Percentiles rank a stretch among this genome's conserved stretches.
Conservation (phyloP, 2,888 invertebrate genomes). For the Parasteatoda lunata region DNA sequence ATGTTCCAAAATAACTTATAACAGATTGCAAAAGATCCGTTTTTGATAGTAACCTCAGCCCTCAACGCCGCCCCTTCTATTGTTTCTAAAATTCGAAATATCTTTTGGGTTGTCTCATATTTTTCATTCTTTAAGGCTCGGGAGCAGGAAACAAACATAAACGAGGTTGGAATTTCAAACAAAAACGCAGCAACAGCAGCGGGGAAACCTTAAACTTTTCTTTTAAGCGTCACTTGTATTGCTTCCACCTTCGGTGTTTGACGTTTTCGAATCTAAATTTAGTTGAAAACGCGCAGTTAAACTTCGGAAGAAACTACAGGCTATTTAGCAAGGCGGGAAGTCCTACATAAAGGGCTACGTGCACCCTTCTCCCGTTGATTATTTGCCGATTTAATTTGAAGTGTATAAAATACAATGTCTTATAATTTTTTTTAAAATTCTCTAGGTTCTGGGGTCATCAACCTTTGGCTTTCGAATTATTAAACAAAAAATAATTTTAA, state of each 20-base stretch:
- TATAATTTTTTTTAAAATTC: too few relatives aligned
- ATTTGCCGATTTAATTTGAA: neutral
- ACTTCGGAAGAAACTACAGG: neutral
- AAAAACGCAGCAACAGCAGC: neutral
- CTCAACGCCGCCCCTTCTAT: neutral
- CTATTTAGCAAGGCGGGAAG: neutral
- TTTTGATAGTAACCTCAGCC: neutral
- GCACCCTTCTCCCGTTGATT: neutral
- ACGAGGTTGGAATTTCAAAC: neutral
- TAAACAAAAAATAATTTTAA: too few relatives aligned
- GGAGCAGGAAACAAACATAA: conserved; percentile 1
- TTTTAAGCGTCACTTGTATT: neutral
- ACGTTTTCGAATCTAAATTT: conserved; percentile 3
- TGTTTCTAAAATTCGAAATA: neutral
- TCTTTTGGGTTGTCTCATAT: neutral
- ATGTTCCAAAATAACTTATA: too few relatives aligned
- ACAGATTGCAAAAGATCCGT: too few relatives aligned
- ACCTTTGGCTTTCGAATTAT: too few relatives aligned
- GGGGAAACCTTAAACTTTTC: neutral
- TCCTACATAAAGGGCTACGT: neutral
- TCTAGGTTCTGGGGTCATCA: too few relatives aligned
- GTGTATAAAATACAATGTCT: too few relatives aligned
- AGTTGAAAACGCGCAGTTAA: neutral
- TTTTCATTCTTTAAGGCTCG: neutral
- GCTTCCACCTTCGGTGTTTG: neutral